Base-by-base conservation (phyloP, 2,888 invertebrate genomes). In the Synanthedon vespiformis region DNA sequence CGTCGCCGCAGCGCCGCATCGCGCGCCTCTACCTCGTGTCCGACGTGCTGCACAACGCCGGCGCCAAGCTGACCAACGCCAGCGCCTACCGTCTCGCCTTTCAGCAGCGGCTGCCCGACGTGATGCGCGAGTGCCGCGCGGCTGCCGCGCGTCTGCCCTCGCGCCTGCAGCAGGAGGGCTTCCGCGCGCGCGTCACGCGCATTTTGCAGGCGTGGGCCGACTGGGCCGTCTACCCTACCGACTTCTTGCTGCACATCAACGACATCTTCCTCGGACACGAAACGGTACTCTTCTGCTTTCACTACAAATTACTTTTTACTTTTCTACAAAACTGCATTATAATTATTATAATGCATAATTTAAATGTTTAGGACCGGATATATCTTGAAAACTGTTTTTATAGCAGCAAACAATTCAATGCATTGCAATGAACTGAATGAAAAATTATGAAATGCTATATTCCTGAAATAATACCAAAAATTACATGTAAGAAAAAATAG, bases 201-300 rank as follows among this genome's bases (percentile, higher is more conserved):
- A 94, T 96, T 63, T 92, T 99, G 74, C 92, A 95, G 68, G 96
- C 98, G 1, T 99, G 99, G 98, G 98, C 98, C 77, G 99, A 99
- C 74, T 97, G 97, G 93, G 93, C 95, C 13, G 92, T 99, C 56
- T 99, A 99, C 86, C 95, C 98, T 0, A 94, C 94, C 54, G 97
- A 98, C 60, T 95, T 95, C 78, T 89, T 99, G 57, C 91, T 94
- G 57, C 93, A 92, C 70, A 83, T 98, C 56, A 96, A 97, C 74
- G 95, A 96, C 69, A 90, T 94, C 11, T 99, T 99, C 79, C 87
- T 98, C 3, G 99, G 99, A 3, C 88, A 83, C 12, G 77, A 77
- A 14, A 80, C 80, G 73, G 77, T 77, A 34, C 8, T 34, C 2
- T 48, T 44, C 2, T 44, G 47, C 6, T 2, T 44, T 44, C 14